Evolutionary conservation across 2,888 invertebrate species (phyloP).

Genomic region (Sinelater perroti): DNA sequence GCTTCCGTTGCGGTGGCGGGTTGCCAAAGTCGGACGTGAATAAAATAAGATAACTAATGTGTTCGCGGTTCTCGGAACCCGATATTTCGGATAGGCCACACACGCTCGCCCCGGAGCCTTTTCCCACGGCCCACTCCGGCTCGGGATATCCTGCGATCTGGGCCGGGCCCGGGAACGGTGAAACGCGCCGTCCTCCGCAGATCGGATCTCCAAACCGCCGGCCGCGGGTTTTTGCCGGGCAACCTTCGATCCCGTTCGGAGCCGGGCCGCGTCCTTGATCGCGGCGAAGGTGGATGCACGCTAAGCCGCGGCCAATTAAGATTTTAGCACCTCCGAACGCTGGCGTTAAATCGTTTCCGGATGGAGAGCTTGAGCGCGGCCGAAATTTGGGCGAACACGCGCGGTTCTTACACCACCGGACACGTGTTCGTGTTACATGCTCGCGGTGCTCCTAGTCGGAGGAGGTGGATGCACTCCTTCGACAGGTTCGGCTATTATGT

Average conservation of each 20-base stretch:
- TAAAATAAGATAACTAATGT: constrained; percentile 45
- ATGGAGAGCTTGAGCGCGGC: not conserved
- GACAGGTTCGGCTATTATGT: constrained; percentile 21
- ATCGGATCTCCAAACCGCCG: constrained; percentile 39
- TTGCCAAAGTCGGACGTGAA: constrained; percentile 46
- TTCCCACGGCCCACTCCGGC: constrained; percentile 27
- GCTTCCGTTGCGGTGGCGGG: constrained; percentile 48
- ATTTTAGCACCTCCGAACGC: constrained; percentile 13
- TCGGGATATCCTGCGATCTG: not conserved
- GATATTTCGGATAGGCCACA: constrained; percentile 45
- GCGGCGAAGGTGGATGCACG: constrained; percentile 23
- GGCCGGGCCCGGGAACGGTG: constrained; percentile 5
- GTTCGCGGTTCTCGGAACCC: constrained; percentile 43
- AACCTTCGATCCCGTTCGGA: constrained; percentile 27
- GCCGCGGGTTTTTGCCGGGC: constrained; percentile 22
- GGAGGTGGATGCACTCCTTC: constrained; percentile 20
- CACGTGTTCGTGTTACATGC: constrained; percentile 17
- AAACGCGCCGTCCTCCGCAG: constrained; percentile 31
- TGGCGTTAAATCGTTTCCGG: not conserved
- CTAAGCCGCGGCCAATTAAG: constrained; percentile 19
- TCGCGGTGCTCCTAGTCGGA: constrained; percentile 3
- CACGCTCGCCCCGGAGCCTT: constrained; percentile 32
- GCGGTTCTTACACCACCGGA: constrained; percentile 1
- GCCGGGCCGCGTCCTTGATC: constrained; percentile 13
- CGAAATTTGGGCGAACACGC: not conserved